These are phyloP conservation scores for Synergus umbraculus DNA, from an alignment of 2,888 invertebrate species.

Conservation along the genomic window DNA sequence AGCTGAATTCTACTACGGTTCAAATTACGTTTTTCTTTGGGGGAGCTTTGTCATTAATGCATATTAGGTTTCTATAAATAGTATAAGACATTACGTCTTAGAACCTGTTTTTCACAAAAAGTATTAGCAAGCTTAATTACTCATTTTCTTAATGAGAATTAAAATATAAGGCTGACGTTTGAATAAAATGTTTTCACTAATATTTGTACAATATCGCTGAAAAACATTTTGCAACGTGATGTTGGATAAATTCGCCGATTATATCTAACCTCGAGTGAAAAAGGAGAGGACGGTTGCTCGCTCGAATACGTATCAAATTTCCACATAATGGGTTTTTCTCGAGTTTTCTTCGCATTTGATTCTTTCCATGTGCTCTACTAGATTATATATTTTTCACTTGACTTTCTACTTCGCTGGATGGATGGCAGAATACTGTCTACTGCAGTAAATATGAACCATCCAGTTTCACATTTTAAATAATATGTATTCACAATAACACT, in stretches of 20 bases:
- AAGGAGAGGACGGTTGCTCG: neutral
- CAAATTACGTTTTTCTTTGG: neutral
- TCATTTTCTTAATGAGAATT: neutral
- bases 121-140: too few relatives aligned
- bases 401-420: slow-evolving; percentile 11
- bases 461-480: neutral
- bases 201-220: neutral
- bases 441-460: slow-evolving; percentile 15
- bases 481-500: neutral
- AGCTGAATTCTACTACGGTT: neutral
- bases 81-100: slow-evolving; percentile 20
- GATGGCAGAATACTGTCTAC: slow-evolving; percentile 11
- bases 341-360: slow-evolving; percentile 25
- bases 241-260: neutral
- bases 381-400: slow-evolving; percentile 25
- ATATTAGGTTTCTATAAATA: slow-evolving; percentile 10
- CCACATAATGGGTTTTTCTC: slow-evolving; percentile 9
- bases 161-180: neutral
- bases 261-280: neutral
- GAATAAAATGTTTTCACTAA: neutral
- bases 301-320: slow-evolving; percentile 4
- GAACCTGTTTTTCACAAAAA: neutral
- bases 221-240: neutral
- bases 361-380: neutral
- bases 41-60: neutral